Evolutionary conservation across 2,797 vertebrate species (phyloP).

Genomic region (Dendrocincla tyrannina): DNA sequence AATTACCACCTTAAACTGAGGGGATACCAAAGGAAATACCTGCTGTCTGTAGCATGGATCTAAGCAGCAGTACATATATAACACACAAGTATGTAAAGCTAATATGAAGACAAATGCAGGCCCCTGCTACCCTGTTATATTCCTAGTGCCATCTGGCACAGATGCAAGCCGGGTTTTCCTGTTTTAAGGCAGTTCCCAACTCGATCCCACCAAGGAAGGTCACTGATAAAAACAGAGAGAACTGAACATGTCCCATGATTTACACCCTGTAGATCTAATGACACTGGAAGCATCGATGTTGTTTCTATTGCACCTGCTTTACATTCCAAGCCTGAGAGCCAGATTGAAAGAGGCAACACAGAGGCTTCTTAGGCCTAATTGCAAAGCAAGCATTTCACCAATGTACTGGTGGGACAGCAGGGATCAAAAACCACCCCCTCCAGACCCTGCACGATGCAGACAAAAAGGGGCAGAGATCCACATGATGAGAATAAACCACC

Average conservation of each 20-base stretch:
- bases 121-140: background rate
- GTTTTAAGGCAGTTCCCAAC: background rate
- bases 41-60: background rate
- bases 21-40: background rate
- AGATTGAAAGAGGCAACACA: background rate
- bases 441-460: background rate
- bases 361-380: background rate
- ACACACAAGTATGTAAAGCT: background rate
- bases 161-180: background rate
- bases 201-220: background rate
- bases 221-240: background rate
- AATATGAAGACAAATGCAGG: background rate
- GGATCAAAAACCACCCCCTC: fast-evolving
- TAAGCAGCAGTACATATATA: background rate
- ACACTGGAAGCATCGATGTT: background rate
- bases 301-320: constrained; percentile 6
- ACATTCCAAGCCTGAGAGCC: background rate
- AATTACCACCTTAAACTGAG: background rate
- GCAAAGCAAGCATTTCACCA: background rate
- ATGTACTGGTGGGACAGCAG: background rate
- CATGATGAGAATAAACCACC: background rate
- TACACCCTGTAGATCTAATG: background rate
- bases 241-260: background rate
- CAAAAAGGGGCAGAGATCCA: background rate
- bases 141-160: background rate